Base-by-base conservation (phyloP, 1,140 invertebrate species). In the Augochlora pura region DNA sequence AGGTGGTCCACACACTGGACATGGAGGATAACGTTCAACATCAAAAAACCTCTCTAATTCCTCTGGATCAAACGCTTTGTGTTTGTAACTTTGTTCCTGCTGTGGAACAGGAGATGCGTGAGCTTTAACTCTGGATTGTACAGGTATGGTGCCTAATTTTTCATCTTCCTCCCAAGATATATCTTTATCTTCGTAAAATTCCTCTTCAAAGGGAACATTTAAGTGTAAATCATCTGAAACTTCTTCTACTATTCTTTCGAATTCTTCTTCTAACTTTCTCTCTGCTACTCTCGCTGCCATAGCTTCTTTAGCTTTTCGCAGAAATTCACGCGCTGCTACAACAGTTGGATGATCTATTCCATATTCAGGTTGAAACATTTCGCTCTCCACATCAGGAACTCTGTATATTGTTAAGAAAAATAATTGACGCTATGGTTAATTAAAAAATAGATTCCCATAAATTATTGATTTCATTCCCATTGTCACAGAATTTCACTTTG, bases 31-130 rank as follows among this genome's bases (percentile, higher is more conserved):
- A 8, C 38, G 63, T 65, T 81, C 42, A 1, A 87, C 14, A n/a
- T 88, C 84, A 12, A 90, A 88, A 32, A 90, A 90, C 42, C 71
- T 86, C 62, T 87, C 83, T 9, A 90, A 62, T 32, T 86, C 74
- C 0, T 89, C 87, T 10, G 84, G 69, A 1, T 86, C 83, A 21
- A 78, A 83, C 0, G 62, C 5, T 16, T 27, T 32, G n/a, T 74
- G 74, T 18, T 62, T 14, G 25, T 75, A 85, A 9, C 12, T 14
- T n/a, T 14, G 25, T 25, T 65, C 38, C 25, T 60, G 57, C 16
- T 14, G 52, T 14, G 69, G 63, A 42, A 71, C 1, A 5, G 60
- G 66, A 42, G 52, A 27, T 65, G 68, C 64, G 4, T 78, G 65
- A 9, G 83, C 59, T 57, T 71, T 87, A 8, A 84, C 76, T 42